Conservation (phyloP, 2,113 vertebrate species). For the Chaetops frenatus region DNA sequence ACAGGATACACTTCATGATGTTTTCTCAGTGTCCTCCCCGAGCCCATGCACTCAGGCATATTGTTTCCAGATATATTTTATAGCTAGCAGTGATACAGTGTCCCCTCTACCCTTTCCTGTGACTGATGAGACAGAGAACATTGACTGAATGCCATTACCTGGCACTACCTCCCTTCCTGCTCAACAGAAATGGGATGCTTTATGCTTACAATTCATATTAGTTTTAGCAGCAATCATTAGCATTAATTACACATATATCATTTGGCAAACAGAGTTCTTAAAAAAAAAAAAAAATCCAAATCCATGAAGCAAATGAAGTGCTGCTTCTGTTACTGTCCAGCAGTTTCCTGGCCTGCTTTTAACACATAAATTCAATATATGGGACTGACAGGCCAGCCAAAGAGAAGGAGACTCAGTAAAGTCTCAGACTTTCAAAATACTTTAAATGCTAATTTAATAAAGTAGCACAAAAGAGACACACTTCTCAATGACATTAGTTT, state of each 20-base stretch:
- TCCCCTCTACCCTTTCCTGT: neutral
- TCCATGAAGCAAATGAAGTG: neutral
- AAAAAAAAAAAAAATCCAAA: neutral
- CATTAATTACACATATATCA: neutral
- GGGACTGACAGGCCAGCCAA: neutral
- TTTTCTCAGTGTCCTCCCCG: slow-evolving; percentile 2
- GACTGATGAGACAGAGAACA: neutral
- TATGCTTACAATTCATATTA: neutral
- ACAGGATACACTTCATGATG: slow-evolving; percentile 8
- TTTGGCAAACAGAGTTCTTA: neutral
- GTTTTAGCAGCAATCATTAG: neutral
- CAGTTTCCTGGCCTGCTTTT: neutral
- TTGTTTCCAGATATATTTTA: slow-evolving; percentile 30
- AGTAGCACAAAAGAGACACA: neutral
- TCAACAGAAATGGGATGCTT: neutral
- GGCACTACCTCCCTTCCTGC: neutral
- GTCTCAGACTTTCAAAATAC: neutral
- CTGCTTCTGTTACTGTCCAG: neutral
- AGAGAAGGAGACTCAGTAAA: neutral
- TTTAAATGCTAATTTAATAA: neutral
- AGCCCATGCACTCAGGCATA: neutral
- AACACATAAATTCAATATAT: neutral
- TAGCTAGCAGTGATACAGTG: neutral
- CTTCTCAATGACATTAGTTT: neutral
- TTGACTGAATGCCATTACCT: neutral